Conservation (phyloP, 1,140 invertebrate genomes). For the Bilobella aurantiaca region DNA sequence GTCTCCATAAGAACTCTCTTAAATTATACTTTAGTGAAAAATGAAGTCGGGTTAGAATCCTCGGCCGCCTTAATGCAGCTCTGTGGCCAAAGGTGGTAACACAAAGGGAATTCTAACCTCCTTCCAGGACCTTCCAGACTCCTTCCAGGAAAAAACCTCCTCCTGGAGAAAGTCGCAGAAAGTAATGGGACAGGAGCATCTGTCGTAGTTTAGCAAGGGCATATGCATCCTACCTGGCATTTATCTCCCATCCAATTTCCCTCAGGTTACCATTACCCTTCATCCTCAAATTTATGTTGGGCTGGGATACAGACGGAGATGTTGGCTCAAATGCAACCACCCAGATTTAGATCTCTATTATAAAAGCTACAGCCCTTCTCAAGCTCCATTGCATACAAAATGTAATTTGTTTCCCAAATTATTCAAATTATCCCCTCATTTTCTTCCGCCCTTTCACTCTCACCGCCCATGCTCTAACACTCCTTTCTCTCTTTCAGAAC, state of each 20-base stretch:
- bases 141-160: neutral
- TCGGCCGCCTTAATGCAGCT: neutral
- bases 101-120: neutral
- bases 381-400: neutral
- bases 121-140: neutral
- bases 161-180: neutral
- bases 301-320: too few species aligned
- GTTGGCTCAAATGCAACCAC: neutral
- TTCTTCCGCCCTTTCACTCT: conserved; percentile 35
- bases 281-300: neutral
- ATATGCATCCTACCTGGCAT: neutral
- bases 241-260: neutral
- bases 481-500: conserved; percentile 48
- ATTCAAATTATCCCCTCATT: conserved; percentile 14
- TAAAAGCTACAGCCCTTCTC: neutral
- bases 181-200: neutral
- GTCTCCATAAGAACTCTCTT: neutral
- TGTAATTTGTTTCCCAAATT: neutral
- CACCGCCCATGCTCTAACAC: too few species aligned
- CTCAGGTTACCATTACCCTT: neutral
- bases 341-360: neutral
- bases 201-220: neutral
- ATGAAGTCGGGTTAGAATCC: conserved; percentile 6
- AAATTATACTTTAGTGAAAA: conserved; percentile 6
- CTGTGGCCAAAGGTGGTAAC: neutral